Evolutionary conservation across 2,113 vertebrate genomes (phyloP).

Genomic region (Eudyptes chrysolophus): DNA sequence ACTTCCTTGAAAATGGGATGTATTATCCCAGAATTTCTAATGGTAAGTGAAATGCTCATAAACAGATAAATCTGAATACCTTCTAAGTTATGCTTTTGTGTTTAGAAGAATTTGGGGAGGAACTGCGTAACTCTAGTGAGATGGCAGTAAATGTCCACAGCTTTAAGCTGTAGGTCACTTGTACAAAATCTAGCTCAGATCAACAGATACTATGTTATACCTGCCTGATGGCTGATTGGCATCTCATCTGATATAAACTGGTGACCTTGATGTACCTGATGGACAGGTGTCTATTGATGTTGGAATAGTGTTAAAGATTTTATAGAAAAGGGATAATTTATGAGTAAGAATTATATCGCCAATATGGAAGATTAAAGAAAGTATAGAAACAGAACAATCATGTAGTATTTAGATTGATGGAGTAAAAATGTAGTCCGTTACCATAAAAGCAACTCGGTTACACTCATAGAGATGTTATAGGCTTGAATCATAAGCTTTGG

Average conservation of each 20-base stretch:
- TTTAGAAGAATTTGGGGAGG: constrained; percentile 24
- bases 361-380: not conserved
- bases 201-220: not conserved
- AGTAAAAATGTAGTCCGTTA: not conserved
- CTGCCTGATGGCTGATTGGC: not conserved
- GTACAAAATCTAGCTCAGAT: not conserved
- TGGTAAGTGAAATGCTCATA: constrained; percentile 51
- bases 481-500: not conserved
- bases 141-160: not conserved
- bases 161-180: not conserved
- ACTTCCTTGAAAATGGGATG: constrained; percentile 49
- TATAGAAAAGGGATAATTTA: not conserved
- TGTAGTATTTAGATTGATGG: not conserved
- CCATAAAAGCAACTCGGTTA: not conserved
- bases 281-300: not conserved
- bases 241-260: not conserved
- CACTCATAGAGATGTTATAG: not conserved
- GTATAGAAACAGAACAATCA: not conserved
- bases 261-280: not conserved
- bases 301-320: not conserved
- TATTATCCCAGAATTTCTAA: constrained; percentile 55
- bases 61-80: constrained; percentile 53
- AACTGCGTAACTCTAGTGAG: not conserved
- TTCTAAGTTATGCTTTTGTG: constrained; percentile 18
- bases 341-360: not conserved